Percentiles rank a stretch among this genome's conserved stretches.
phyloP scores from a whole-genome alignment of 1,140 invertebrate species.

The Druon quercuslanigerum region DNA sequence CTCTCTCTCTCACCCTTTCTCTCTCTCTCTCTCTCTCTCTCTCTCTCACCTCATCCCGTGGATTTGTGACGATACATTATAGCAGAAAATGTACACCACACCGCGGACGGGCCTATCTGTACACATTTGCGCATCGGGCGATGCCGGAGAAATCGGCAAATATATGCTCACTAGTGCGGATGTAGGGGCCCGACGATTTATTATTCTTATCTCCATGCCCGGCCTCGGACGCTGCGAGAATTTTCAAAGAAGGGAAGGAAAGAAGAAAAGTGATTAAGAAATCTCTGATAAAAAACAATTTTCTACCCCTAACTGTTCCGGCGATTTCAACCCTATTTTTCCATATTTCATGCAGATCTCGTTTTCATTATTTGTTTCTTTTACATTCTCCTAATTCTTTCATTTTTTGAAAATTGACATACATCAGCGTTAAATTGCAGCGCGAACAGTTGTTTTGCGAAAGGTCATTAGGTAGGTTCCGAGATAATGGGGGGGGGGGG shows the following conservation, averaged over 20 bases:
- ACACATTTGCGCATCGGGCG: conserved; percentile 70
- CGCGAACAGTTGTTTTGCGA: too few relatives aligned
- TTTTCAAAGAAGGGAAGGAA: conserved; percentile 32
- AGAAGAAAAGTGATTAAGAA: conserved; percentile 29
- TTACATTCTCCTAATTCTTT: background rate
- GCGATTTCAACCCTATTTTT: conserved; percentile 1
- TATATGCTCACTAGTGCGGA: conserved; percentile 47
- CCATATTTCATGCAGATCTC: background rate
- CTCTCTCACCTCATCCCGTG: background rate
- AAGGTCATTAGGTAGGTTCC: too few relatives aligned
- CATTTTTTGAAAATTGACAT: background rate
- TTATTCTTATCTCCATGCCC: conserved; percentile 67
- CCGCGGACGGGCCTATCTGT: conserved; percentile 50
- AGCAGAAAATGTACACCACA: conserved; percentile 6
- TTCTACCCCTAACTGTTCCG: conserved; percentile 25
- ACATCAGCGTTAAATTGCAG: too few relatives aligned
- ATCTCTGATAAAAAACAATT: conserved; percentile 38
- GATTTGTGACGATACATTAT: conserved; percentile 34
- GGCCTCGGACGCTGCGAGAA: conserved; percentile 35
- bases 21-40: background rate
- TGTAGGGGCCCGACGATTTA: conserved; percentile 64
- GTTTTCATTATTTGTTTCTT: background rate
- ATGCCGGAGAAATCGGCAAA: conserved; percentile 66
- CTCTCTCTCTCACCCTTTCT: background rate
- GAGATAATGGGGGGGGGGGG: too few relatives aligned